Conservation (phyloP, 2,797 vertebrate species). For the Muraenolepis orangiensis region DNA sequence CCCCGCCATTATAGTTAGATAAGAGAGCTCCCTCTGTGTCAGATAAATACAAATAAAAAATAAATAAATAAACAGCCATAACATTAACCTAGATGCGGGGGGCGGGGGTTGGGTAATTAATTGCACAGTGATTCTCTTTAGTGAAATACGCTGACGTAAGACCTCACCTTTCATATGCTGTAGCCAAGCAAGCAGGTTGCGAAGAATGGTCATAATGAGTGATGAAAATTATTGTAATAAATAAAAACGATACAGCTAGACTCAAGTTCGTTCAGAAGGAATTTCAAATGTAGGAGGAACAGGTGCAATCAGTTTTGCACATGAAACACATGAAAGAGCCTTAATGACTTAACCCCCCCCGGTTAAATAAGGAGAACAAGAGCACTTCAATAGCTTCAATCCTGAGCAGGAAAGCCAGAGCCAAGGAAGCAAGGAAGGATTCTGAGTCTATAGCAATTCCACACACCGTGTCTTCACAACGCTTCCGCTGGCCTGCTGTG, state of each 20-base stretch:
- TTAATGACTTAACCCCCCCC: neutral
- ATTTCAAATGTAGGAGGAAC: neutral
- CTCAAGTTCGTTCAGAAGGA: neutral
- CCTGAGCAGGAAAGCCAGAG: neutral
- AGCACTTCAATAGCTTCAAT: neutral
- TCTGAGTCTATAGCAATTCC: neutral
- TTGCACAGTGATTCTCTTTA: neutral
- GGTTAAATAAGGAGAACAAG: neutral
- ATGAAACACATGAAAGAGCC: neutral
- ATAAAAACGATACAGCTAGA: neutral
- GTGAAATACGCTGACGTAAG: neutral
- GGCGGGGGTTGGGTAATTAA: neutral
- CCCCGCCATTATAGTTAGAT: no score
- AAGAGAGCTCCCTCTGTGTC: neutral
- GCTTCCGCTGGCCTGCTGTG: neutral
- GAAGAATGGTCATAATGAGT: neutral
- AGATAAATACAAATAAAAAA: constrained; percentile 21
- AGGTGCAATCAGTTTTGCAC: neutral
- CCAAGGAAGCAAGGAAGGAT: neutral
- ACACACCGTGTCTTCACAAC: neutral
- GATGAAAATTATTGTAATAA: neutral
- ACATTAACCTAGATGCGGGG: neutral
- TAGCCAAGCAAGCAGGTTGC: neutral
- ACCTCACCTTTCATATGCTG: neutral
- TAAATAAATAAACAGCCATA: neutral